phyloP scores from a whole-genome alignment of 2,888 invertebrate genomes.

The Cephonodes hylas region DNA sequence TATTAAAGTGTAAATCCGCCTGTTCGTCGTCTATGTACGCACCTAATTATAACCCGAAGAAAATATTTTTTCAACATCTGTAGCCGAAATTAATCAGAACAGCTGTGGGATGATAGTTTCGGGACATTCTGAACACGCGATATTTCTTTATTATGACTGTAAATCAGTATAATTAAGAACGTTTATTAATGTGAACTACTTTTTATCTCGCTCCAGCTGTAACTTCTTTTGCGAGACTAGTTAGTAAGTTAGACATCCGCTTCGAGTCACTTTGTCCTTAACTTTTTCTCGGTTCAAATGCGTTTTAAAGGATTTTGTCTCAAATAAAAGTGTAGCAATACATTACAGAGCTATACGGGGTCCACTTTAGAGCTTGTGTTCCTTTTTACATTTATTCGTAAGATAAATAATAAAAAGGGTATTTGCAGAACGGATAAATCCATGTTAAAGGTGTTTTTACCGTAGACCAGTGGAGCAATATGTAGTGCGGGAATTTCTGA shows the following conservation, averaged over 20 bases:
- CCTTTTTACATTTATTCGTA: not conserved
- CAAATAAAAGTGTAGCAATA: not conserved
- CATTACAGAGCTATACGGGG: not conserved
- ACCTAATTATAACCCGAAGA: slow-evolving; percentile 47
- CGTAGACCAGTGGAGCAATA: not conserved
- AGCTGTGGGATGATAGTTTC: slow-evolving; percentile 51
- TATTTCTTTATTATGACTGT: slow-evolving; percentile 18
- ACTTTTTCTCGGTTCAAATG: not conserved
- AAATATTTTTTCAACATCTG: slow-evolving; percentile 51
- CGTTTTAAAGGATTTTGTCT: not conserved
- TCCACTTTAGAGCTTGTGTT: not conserved
- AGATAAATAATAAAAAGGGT: not conserved
- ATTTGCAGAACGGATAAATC: not conserved
- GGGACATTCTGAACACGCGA: slow-evolving; percentile 26
- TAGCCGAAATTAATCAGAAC: slow-evolving; percentile 59
- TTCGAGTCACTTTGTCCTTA: not conserved
- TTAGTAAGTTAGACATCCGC: not conserved
- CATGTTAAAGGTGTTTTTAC: not conserved
- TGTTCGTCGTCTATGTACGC: slow-evolving; percentile 36
- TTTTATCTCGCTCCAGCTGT: not conserved
- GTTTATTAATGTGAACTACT: not conserved
- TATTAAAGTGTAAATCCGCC: slow-evolving; percentile 27
- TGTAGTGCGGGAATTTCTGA: not conserved
- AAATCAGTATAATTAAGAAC: slow-evolving; percentile 17
- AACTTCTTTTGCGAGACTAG: not conserved